Conservation (phyloP, 1,140 invertebrate genomes). For the Heliconius congener region DNA sequence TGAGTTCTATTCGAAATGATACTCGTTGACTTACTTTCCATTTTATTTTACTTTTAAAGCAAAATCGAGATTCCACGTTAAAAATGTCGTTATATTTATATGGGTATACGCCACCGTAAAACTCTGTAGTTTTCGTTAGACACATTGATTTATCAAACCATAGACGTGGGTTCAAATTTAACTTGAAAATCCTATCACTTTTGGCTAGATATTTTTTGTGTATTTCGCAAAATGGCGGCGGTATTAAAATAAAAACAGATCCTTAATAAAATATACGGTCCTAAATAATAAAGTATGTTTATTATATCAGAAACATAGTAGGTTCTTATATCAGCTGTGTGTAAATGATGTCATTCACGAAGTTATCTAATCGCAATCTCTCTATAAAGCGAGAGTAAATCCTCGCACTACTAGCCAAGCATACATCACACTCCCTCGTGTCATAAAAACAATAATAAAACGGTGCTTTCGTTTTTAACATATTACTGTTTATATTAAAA, state of each 20-base stretch:
- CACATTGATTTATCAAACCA: too few relatives aligned
- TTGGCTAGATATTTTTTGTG: too few relatives aligned
- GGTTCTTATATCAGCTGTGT: not conserved
- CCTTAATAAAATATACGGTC: too few relatives aligned
- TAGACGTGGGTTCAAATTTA: too few relatives aligned
- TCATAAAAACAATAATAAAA: constrained; percentile 11
- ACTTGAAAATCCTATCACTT: too few relatives aligned
- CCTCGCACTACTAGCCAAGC: constrained; percentile 7
- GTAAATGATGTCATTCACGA: constrained; percentile 1
- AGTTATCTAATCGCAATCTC: constrained; percentile 2
- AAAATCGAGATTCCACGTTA: not conserved
- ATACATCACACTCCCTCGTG: constrained; percentile 13
- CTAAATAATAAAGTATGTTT: too few relatives aligned
- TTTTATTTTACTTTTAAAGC: constrained; percentile 1
- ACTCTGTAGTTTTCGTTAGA: too few relatives aligned
- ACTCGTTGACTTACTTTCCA: constrained; percentile 4
- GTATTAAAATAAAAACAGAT: too few relatives aligned
- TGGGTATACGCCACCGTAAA: too few relatives aligned
- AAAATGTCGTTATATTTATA: not conserved
- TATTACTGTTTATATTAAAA: not conserved
- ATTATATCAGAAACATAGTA: too few relatives aligned
- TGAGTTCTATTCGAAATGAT: constrained; percentile 3
- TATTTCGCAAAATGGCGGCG: too few relatives aligned
- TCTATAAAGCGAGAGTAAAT: constrained; percentile 25
- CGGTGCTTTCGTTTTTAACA: not conserved